Conservation (phyloP, 2,888 invertebrate species). For the Acronicta leporina region DNA sequence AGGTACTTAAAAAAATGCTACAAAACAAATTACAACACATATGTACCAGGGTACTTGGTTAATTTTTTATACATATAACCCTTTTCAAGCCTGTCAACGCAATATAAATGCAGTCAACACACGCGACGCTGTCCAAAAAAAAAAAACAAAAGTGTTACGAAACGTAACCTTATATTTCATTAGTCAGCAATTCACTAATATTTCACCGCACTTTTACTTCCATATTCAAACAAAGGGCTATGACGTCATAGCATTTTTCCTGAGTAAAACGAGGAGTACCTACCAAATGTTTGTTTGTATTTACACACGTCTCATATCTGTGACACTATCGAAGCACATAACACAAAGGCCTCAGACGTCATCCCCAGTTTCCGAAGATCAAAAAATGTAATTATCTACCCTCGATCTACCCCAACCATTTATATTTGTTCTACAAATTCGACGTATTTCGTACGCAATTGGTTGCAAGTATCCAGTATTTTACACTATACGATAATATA, state of each 20-base stretch:
- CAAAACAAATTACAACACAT: not conserved
- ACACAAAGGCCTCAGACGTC: constrained; percentile 76
- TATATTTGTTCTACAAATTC: constrained; percentile 89
- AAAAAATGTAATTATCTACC: constrained; percentile 89
- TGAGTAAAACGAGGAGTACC: constrained; percentile 2
- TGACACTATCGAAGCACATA: constrained; percentile 83
- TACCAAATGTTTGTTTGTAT: constrained; percentile 50
- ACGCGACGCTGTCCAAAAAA: not conserved
- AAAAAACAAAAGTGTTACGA: constrained; percentile 15
- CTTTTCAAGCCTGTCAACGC: constrained; percentile 1
- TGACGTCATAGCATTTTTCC: constrained; percentile 47
- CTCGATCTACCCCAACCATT: constrained; percentile 88
- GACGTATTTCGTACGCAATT: constrained; percentile 85
- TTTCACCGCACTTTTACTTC: constrained; percentile 36
- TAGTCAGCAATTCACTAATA: constrained; percentile 46
- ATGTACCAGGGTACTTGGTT: not conserved
- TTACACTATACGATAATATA: constrained; percentile 13
- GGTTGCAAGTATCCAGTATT: constrained; percentile 67
- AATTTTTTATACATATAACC: not conserved
- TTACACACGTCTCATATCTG: constrained; percentile 72
- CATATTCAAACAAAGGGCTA: constrained; percentile 29
- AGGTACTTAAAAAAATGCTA: not conserved
- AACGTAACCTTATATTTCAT: constrained; percentile 44
- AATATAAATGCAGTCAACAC: not conserved
- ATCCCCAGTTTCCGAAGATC: constrained; percentile 84